phyloP scores from a whole-genome alignment of 2,888 invertebrate species.

The Muschampia plurimacula region DNA sequence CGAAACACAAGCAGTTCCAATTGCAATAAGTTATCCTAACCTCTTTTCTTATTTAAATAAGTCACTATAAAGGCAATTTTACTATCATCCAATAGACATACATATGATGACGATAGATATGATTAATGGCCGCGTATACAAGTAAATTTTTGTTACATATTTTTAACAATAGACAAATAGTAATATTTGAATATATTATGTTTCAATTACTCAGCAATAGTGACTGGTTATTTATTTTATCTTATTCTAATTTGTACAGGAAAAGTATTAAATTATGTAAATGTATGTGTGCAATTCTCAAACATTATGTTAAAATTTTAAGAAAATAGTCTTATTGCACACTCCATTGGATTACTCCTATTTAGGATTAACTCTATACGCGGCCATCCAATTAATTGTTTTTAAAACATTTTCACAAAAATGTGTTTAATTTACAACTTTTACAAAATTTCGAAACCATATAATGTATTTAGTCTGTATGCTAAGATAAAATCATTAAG shows the following conservation, averaged over 20 bases:
- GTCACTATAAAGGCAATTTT: conserved; percentile 60
- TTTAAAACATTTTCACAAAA: conserved; percentile 17
- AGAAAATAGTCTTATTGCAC: conserved; percentile 19
- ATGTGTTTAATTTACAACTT: not conserved
- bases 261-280: no score
- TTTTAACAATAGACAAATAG: not conserved
- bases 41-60: conserved; percentile 50
- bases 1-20: conserved; percentile 57
- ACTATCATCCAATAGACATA: not conserved
- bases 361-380: conserved; percentile 12
- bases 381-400: conserved; percentile 25
- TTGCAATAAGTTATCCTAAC: conserved; percentile 46
- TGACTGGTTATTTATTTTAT: not conserved
- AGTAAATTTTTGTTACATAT: not conserved
- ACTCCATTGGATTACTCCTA: not conserved
- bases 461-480: not conserved
- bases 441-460: not conserved
- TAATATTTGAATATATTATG: not conserved
- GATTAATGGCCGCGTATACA: conserved; percentile 13
- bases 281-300: not conserved
- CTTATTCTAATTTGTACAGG: not conserved
- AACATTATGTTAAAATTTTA: conserved; percentile 20
- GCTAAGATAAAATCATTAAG: not conserved
- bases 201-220: not conserved
- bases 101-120: not conserved